A percentile compares a stretch with the other conserved stretches of the same genome.
Evolutionary conservation across 2,797 vertebrate species (phyloP).

Genomic region (Eospalax fontanierii): DNA sequence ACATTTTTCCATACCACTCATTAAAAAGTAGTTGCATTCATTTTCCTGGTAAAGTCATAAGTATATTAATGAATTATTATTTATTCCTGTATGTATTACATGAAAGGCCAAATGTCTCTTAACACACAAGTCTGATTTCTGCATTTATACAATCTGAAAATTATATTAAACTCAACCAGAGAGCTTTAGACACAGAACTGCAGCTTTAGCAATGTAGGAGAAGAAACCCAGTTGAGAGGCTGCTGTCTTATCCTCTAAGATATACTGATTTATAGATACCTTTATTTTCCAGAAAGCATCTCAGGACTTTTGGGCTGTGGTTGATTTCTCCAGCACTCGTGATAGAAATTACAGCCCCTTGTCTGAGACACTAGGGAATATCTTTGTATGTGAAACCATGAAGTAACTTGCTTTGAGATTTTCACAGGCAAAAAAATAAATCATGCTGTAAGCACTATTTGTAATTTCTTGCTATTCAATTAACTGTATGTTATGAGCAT

Average conservation of each 20-base stretch:
- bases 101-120: constrained; percentile 20
- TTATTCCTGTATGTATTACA: neutral
- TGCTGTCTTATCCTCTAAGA: neutral
- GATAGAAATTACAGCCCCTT: constrained; percentile 17
- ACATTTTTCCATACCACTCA: constrained; percentile 6
- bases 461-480: neutral
- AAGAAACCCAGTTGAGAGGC: constrained; percentile 23
- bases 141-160: constrained; percentile 32
- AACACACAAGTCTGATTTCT: neutral
- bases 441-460: constrained; percentile 48
- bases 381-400: constrained; percentile 36
- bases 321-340: constrained; percentile 42
- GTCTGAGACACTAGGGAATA: constrained; percentile 38
- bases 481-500: constrained; percentile 44
- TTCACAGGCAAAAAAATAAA: constrained; percentile 60
- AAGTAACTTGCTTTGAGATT: constrained; percentile 56
- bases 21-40: constrained; percentile 23
- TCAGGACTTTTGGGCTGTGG: neutral
- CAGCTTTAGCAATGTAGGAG: constrained; percentile 8
- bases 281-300: constrained; percentile 30
- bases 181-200: constrained; percentile 33
- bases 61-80: neutral
- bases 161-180: constrained; percentile 17
- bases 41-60: neutral
- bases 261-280: constrained; percentile 21